Base-by-base conservation (phyloP, 2,888 invertebrate species). In the Ramazzottius varieornatus region DNA sequence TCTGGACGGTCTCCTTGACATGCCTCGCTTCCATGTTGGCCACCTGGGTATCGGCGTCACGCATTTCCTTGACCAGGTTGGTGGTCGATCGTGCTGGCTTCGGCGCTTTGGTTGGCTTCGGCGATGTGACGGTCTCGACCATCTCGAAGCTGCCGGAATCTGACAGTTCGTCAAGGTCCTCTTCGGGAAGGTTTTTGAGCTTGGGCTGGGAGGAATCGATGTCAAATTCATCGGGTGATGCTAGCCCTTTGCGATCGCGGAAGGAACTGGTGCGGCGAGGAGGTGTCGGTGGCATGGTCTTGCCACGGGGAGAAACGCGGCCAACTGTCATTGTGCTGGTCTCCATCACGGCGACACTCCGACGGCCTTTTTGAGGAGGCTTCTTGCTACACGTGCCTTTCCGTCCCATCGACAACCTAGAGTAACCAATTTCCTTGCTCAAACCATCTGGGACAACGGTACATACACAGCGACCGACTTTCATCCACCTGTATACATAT, bases 1-100 rank as follows among this genome's bases (percentile, higher is more conserved):
- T 70, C 68, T 72, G 73, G 63, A 74, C 73, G 46, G 73, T 72
- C 67, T 73, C 71, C 29, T 73, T 70, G 1, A 75, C 73, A 69
- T 74, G 74, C 63, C 70, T 71, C 63, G 72, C 70, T 67, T 74
- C 74, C 65, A 74, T 68, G 65, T 73, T 71, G 1, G 72, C 73
- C 8, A 74, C 70, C 13, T 33, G 54, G 24, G 54, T 54, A 24
- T 54, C 54, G 4, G 54, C 54, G 24, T 54, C 54, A 54, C 54
- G 54, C 54, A 29, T 54, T 29, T 54, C 8, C 40, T 40, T 54
- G 4, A 54, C 29, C n/a, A n/a, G n/a, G n/a, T n/a, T n/a, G n/a
- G n/a, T n/a, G n/a, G n/a, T n/a, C n/a, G n/a, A n/a, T 4, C 54
- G 54, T 29, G 4, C 20, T 24, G 54, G 54, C 29, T 54, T 54